A percentile compares a stretch with the other conserved stretches of the same genome.
These are phyloP conservation scores for Tetramorium bicarinatum DNA, from an alignment of 2,888 invertebrate genomes.

Conservation along the genomic window DNA sequence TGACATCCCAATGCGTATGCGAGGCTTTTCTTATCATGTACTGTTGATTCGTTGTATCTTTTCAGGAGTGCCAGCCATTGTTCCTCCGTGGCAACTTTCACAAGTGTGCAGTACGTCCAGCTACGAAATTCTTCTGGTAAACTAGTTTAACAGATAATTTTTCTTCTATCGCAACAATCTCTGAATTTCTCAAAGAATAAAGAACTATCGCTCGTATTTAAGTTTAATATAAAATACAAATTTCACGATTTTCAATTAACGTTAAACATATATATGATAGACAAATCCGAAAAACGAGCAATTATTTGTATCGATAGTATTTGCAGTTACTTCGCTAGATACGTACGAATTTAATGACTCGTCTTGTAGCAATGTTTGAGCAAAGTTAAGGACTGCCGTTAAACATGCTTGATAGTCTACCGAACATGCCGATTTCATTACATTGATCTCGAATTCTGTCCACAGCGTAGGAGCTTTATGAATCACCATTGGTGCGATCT, in stretches of 20 bases:
- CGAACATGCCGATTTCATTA: conserved; percentile 82
- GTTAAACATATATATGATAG: not conserved
- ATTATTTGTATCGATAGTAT: not conserved
- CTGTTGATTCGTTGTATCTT: conserved; percentile 84
- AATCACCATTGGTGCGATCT: conserved; percentile 74
- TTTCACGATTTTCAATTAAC: not conserved
- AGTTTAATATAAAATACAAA: not conserved
- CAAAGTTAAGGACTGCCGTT: conserved; percentile 8
- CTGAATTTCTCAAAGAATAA: not conserved
- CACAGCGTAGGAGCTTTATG: conserved; percentile 75
- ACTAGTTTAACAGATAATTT: conserved; percentile 80
- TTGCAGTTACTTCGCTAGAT: not conserved
- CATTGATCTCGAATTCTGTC: conserved; percentile 76
- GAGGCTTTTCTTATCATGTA: conserved; percentile 89
- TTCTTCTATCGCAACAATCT: conserved; percentile 53
- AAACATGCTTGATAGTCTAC: conserved; percentile 80
- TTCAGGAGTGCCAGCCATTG: conserved; percentile 91
- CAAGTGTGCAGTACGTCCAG: conserved; percentile 90
- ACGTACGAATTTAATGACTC: conserved; percentile 44
- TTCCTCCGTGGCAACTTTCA: conserved; percentile 88
- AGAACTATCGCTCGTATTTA: not conserved
- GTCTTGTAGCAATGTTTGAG: conserved; percentile 22
- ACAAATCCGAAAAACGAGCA: not conserved
- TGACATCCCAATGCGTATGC: conserved; percentile 87
- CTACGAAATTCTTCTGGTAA: conserved; percentile 89